These are phyloP conservation scores for Choristoneura fumiferana DNA, from an alignment of 1,140 invertebrate genomes.

Conservation along the genomic window DNA sequence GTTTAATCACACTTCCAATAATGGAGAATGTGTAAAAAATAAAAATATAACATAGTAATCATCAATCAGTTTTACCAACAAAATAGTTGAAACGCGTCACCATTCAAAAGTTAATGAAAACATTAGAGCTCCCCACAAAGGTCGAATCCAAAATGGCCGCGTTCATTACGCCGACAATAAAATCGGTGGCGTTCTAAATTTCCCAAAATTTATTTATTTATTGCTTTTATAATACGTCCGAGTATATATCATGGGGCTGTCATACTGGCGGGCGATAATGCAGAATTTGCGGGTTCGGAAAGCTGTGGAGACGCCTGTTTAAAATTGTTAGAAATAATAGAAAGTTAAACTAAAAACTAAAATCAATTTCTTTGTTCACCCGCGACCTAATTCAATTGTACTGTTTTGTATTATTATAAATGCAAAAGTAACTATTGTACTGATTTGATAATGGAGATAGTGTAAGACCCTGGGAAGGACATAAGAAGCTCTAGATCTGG, in stretches of 20 bases:
- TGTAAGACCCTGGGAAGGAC: too few species aligned
- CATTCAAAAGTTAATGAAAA: slow-evolving; percentile 3
- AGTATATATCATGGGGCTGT: slow-evolving; percentile 71
- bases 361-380: too few species aligned
- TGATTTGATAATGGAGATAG: too few species aligned
- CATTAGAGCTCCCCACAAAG: slow-evolving; percentile 18
- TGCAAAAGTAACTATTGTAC: too few species aligned
- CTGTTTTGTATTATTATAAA: too few species aligned
- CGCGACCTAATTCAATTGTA: too few species aligned
- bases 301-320: slow-evolving; percentile 35
- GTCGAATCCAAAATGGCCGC: slow-evolving; percentile 43
- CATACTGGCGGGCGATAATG: slow-evolving; percentile 71
- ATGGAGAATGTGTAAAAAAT: too few species aligned
- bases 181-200: slow-evolving; percentile 68
- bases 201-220: slow-evolving; percentile 74
- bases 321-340: background rate
- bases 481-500: too few species aligned
- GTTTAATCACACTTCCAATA: too few species aligned
- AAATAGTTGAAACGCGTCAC: background rate
- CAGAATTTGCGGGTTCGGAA: slow-evolving; percentile 55
- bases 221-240: slow-evolving; percentile 74
- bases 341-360: too few species aligned
- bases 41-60: too few species aligned
- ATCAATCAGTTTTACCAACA: too few species aligned
- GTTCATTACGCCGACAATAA: slow-evolving; percentile 61